Evolutionary conservation across 1,140 invertebrate species (phyloP), one percentile per base, ranked within the genome.

Genomic region (Drosophila neocordata): DNA sequence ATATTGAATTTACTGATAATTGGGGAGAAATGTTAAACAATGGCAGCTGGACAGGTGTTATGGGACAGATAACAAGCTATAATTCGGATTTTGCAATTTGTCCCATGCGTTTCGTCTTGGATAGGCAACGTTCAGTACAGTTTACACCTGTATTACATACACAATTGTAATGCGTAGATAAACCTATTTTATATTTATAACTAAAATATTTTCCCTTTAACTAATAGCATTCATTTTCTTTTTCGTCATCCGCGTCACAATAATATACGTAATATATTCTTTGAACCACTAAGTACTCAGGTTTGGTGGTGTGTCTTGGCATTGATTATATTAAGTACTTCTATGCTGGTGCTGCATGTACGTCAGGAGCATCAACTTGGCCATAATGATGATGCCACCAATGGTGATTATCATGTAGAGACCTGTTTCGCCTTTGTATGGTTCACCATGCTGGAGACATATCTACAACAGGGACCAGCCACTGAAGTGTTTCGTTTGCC

Each of bases 241-340:
- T 93, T 94, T 61, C 92, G 93, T 13, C 93, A 94, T 84, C 93
- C 93, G n/a, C 93, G 92, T 35, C 93, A 91, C 58, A 77, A 44
- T 24, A 71, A 65, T 64, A 57, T 81, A 92, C 69, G 90, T 66
- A 93, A 93, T 82, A 92, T 93, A 34, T 93, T 93, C 67, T 77
- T 93, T 11, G 90, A 92, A 69, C 93, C 93, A 5, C 83, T 93
- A 15, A 90, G 89, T 4, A 55, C 57, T 1, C 53, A 77, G 20
- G 92, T 93, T 3, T 93, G 93, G 93, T 82, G 75, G 65, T 79
- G 70, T 51, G 78, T 90, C 6, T 31, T 91, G 8, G 66, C 24
- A 0, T 15, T 89, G 55, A 31, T 88, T 38, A 22, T 48, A 9
- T 70, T 64, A 11, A 74, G 90, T 12, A 68, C 69, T 3, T 69